Evolutionary conservation across 2,113 vertebrate species (phyloP).

Genomic region (Ivindomyrus marchei): DNA sequence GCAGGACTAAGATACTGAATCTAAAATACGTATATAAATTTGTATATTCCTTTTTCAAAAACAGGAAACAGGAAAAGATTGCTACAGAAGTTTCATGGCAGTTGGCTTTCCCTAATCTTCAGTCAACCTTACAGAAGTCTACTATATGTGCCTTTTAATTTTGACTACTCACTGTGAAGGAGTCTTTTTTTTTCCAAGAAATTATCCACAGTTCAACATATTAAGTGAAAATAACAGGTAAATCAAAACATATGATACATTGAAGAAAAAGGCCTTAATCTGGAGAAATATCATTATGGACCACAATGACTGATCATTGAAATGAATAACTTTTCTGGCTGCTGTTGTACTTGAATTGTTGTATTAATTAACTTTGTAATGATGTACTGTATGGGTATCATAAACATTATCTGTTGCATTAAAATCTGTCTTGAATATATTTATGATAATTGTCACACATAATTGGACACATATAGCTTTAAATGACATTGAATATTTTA

Average conservation of each 20-base stretch:
- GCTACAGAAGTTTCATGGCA: neutral
- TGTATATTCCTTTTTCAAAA: neutral
- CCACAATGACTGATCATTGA: neutral
- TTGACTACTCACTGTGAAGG: neutral
- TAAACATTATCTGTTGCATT: neutral
- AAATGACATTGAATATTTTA: neutral
- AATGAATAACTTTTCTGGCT: neutral
- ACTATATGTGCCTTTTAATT: neutral
- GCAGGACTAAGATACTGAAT: neutral
- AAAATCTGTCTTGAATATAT: neutral
- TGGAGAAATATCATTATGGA: neutral
- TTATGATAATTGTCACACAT: neutral
- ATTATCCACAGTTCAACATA: neutral
- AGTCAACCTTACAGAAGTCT: neutral
- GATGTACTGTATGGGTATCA: neutral
- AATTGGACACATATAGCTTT: neutral
- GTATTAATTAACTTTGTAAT: neutral
- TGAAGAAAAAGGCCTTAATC: neutral
- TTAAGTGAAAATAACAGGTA: neutral
- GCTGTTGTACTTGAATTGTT: neutral
- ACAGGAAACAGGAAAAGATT: neutral
- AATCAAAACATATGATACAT: neutral
- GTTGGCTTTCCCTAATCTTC: neutral
- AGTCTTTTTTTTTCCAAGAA: neutral
- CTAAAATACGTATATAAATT: neutral